Conservation (phyloP, 2,888 invertebrate species). For the Eristalis intricaria region DNA sequence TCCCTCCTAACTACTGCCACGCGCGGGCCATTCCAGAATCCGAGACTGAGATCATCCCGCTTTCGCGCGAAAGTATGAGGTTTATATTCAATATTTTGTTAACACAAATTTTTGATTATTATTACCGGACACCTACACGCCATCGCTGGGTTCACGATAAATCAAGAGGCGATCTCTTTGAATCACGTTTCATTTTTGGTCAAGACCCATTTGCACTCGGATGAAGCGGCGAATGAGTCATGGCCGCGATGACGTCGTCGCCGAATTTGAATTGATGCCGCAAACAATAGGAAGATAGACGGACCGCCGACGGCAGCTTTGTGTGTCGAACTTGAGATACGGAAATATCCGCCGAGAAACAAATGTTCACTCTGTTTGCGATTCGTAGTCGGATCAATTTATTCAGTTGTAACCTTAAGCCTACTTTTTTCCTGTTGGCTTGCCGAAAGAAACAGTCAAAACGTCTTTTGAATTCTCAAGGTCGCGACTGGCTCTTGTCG, state of each 20-base stretch:
- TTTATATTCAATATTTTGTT: constrained; percentile 39
- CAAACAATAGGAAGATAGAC: neutral
- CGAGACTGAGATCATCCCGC: constrained; percentile 36
- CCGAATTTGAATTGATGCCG: neutral
- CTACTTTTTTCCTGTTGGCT: neutral
- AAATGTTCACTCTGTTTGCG: neutral
- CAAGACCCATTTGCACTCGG: constrained; percentile 15
- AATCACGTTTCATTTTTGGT: constrained; percentile 18
- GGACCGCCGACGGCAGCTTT: neutral
- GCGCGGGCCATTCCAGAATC: constrained; percentile 4
- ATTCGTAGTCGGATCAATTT: neutral
- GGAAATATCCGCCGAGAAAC: constrained; percentile 25
- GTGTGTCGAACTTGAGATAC: neutral
- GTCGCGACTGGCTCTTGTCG: neutral
- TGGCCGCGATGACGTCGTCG: neutral
- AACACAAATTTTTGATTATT: constrained; percentile 32
- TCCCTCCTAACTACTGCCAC: constrained; percentile 13
- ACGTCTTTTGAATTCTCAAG: neutral
- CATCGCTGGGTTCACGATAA: constrained; percentile 17
- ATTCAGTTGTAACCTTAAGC: neutral
- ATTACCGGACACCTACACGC: constrained; percentile 20
- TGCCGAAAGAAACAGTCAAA: neutral
- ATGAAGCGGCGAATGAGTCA: constrained; percentile 8
- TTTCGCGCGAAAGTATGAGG: constrained; percentile 7
- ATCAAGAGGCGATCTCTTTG: constrained; percentile 16